These are phyloP conservation scores for Peromyscus eremicus DNA, from an alignment of 2,797 vertebrate species.

Conservation along the genomic window DNA sequence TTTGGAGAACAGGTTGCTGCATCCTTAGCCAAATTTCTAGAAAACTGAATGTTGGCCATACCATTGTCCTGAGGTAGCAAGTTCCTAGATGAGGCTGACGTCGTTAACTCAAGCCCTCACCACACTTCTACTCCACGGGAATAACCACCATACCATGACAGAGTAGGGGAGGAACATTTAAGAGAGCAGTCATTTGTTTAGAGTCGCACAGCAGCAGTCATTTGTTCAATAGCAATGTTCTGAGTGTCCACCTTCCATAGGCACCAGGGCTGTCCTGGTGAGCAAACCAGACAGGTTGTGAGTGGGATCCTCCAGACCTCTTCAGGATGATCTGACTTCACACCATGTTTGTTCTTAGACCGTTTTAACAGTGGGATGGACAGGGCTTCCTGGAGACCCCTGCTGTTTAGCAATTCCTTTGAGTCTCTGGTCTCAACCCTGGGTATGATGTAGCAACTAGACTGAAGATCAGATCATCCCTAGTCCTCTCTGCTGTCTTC, in stretches of 20 bases:
- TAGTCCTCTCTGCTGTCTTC: neutral
- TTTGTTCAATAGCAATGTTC: neutral
- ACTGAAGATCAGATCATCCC: neutral
- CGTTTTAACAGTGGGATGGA: neutral
- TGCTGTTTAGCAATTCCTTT: neutral
- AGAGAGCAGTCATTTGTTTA: neutral
- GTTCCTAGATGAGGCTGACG: neutral
- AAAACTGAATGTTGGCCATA: neutral
- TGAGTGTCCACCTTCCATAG: neutral
- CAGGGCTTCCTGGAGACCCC: neutral
- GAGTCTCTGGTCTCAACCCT: neutral
- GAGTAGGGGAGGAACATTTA: constrained; percentile 10
- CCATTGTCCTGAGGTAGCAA: neutral
- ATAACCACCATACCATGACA: neutral
- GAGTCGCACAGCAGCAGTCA: neutral
- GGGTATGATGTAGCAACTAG: neutral
- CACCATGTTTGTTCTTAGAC: neutral
- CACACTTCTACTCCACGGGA: neutral
- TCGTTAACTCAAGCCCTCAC: neutral
- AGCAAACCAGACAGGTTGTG: neutral
- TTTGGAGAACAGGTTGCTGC: neutral
- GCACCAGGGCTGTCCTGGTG: neutral
- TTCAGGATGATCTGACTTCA: neutral
- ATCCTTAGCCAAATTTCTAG: constrained; percentile 31
- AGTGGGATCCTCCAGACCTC: neutral